A percentile compares a stretch with the other conserved stretches of the same genome.
These are phyloP conservation scores for Chlamydotis undulata DNA, from an alignment of 2,113 vertebrate genomes.

Conservation along the genomic window DNA sequence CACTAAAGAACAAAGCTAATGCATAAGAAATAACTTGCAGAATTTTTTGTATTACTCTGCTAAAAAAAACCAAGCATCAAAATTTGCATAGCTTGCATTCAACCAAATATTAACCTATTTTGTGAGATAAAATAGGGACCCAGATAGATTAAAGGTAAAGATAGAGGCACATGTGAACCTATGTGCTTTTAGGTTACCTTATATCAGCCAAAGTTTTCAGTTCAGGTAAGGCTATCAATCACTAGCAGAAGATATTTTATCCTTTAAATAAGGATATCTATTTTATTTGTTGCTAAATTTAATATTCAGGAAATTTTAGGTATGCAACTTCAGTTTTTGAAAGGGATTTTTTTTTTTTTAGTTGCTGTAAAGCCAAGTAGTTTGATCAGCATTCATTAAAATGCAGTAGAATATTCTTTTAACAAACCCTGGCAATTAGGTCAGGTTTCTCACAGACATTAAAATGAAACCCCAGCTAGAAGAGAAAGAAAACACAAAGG, in stretches of 20 bases:
- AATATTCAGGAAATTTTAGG: neutral
- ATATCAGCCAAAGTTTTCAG: neutral
- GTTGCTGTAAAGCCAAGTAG: slow-evolving; percentile 26
- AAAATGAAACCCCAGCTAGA: slow-evolving; percentile 70
- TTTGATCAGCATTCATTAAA: slow-evolving; percentile 33
- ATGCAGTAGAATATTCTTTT: neutral
- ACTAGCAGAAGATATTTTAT: slow-evolving; percentile 4
- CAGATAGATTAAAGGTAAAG: neutral
- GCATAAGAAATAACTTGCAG: neutral
- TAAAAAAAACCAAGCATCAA: neutral
- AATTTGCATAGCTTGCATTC: neutral
- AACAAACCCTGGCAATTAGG: slow-evolving; percentile 15
- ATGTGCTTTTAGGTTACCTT: neutral
- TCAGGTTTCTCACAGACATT: slow-evolving; percentile 52
- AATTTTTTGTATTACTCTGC: neutral
- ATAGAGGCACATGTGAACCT: slow-evolving; percentile 8
- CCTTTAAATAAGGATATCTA: neutral
- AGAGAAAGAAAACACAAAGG: slow-evolving; percentile 56
- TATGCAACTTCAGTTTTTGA: slow-evolving; percentile 24
- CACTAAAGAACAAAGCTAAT: neutral
- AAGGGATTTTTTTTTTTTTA: slow-evolving; percentile 22
- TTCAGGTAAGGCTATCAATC: neutral
- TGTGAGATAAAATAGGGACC: neutral
- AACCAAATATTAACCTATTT: neutral
- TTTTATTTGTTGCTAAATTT: slow-evolving; percentile 1